Evolutionary conservation across 2,797 vertebrate species (phyloP).

Genomic region (Melanotaenia maccullochi): DNA sequence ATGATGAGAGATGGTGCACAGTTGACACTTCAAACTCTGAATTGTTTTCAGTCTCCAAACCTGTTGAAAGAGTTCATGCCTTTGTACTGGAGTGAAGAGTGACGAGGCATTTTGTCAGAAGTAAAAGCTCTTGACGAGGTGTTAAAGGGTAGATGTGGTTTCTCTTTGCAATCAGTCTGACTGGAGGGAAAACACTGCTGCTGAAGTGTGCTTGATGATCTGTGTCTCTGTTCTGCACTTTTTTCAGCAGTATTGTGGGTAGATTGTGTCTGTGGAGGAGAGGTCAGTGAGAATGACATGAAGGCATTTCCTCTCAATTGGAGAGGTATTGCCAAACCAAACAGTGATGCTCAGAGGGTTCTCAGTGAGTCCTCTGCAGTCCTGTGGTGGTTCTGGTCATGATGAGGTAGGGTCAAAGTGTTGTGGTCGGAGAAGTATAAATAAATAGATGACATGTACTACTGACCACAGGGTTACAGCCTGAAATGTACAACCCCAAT

Average conservation of each 20-base stretch:
- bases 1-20: background rate
- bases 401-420: too few relatives aligned
- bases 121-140: background rate
- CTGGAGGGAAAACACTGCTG: background rate
- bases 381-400: background rate
- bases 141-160: background rate
- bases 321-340: background rate
- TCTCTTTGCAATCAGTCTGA: slow-evolving; percentile 5
- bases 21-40: background rate
- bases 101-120: background rate
- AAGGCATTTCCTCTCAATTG: background rate
- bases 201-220: background rate
- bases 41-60: background rate
- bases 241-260: too few relatives aligned
- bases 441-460: background rate
- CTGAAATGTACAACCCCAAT: too few relatives aligned
- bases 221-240: background rate
- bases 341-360: background rate
- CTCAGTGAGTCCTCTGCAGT: background rate
- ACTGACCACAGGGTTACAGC: background rate
- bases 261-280: too few relatives aligned
- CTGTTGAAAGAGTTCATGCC: background rate
- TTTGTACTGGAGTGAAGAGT: background rate
- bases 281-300: background rate
- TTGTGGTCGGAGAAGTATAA: too few relatives aligned